These are phyloP conservation scores for Drosophila serrata DNA, from an alignment of 1,140 invertebrate genomes.

Conservation along the genomic window DNA sequence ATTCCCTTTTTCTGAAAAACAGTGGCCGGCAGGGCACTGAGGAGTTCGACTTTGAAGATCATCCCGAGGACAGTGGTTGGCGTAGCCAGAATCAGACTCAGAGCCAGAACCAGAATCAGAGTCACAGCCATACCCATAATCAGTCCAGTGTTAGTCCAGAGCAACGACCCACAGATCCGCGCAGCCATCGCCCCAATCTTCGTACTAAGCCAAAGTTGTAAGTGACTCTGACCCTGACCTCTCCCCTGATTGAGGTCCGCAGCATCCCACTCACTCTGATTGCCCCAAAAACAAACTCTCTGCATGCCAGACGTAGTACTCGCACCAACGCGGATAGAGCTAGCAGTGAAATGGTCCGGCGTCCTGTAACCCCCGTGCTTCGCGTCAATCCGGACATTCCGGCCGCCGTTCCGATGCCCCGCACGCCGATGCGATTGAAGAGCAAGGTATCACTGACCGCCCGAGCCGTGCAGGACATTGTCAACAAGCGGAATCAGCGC, in stretches of 20 bases:
- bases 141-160: slow-evolving; percentile 63
- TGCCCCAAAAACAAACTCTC: slow-evolving; percentile 28
- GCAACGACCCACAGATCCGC: slow-evolving; percentile 20
- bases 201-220: slow-evolving; percentile 75
- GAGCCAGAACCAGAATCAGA: slow-evolving; percentile 7
- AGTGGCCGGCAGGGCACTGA: slow-evolving; percentile 73
- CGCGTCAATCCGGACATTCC: slow-evolving; percentile 71
- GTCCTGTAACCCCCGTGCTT: slow-evolving; percentile 76
- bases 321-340: slow-evolving; percentile 71
- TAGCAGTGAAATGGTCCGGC: slow-evolving; percentile 62
- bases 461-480: slow-evolving; percentile 76
- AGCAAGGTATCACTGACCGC: slow-evolving; percentile 76
- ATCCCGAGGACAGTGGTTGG: slow-evolving; percentile 65
- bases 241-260: slow-evolving; percentile 1
- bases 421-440: slow-evolving; percentile 77
- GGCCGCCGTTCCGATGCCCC: slow-evolving; percentile 71
- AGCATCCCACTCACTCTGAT: slow-evolving; percentile 11
- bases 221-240: slow-evolving; percentile 43
- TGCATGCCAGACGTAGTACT: slow-evolving; percentile 68
- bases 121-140: slow-evolving; percentile 1
- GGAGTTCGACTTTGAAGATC: slow-evolving; percentile 70
- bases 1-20: not conserved
- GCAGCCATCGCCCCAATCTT: slow-evolving; percentile 44
- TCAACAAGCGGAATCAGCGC: slow-evolving; percentile 69
- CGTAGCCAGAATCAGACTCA: slow-evolving; percentile 25